Base-by-base conservation (phyloP, 2,888 invertebrate genomes). In the Plusia festucae region DNA sequence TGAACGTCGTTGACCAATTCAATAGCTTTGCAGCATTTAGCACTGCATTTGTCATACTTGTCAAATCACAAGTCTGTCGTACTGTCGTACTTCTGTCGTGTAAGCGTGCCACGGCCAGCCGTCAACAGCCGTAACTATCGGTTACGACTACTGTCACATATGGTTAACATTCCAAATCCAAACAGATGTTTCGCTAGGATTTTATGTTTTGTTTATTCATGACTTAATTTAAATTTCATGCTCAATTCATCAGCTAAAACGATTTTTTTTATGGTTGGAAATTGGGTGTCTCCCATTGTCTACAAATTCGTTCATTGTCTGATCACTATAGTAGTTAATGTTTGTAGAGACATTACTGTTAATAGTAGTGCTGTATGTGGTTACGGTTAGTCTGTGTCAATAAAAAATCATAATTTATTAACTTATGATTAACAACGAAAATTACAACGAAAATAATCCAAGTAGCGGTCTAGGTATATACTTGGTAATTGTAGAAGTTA, bases 41-140 rank as follows among this genome's bases (percentile, higher is more conserved):
- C 73, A 62, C 53, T 67, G 54, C 56, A 60, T 59, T 73, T 56
- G 80, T 76, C 68, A 81, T 65, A 78, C 60, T 66, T 82, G 70
- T 78, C 77, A 70, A 53, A 61, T 68, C 63, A 60, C 30, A 49
- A 56, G 53, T 46, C 60, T 53, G 56, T 68, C 55, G 52, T 65
- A 60, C 53, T 76, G 40, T 68, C 55, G 52, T 65, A 60, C 53
- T 76, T 40, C 60, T 51, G 56, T 68, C 55, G 52, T 65, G 59
- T 53, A 77, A 78, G 60, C 66, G 71, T 81, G 80, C 70, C 79
- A 82, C 73, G 79, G 83, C 66, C 82, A 79, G 68, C 71, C 61
- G 68, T 67, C 73, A 74, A 34, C 52, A 59, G 64, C 44, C 53
- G 51, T 70, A 58, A 64, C 59, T 64, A 76, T 61, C 59, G 60